Percentiles rank a stretch among this genome's conserved stretches.
Evolutionary conservation across 2,113 vertebrate species (phyloP).

Genomic region (Spizaetus ornatus): DNA sequence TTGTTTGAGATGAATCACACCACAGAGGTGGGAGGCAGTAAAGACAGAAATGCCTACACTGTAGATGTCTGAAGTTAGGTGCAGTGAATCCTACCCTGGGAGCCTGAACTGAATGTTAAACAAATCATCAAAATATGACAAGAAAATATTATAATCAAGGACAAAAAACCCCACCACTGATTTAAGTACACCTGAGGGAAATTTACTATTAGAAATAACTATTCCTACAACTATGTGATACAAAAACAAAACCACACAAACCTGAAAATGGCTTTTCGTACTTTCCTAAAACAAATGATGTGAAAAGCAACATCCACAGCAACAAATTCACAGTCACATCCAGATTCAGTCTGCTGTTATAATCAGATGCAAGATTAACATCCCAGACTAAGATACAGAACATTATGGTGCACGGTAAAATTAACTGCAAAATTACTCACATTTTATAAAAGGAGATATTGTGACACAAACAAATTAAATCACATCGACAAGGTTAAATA

Average conservation of each 20-base stretch:
- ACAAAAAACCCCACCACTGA: not conserved
- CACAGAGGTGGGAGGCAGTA: slow-evolving; percentile 26
- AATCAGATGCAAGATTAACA: slow-evolving; percentile 4
- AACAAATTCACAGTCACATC: not conserved
- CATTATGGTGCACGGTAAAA: not conserved
- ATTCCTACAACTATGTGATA: not conserved
- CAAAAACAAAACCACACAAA: not conserved
- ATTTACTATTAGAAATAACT: not conserved
- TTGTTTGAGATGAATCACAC: slow-evolving; percentile 45
- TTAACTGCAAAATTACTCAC: not conserved
- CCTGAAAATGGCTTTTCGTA: not conserved
- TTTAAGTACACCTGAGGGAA: not conserved
- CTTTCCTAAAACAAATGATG: not conserved
- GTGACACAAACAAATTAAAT: not conserved
- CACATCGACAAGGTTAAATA: not conserved
- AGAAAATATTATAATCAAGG: not conserved
- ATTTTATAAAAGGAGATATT: not conserved
- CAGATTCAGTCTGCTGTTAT: not conserved
- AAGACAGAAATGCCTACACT: slow-evolving; percentile 40
- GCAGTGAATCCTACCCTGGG: not conserved
- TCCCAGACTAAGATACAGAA: not conserved
- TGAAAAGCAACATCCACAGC: not conserved
- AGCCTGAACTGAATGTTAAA: slow-evolving; percentile 19
- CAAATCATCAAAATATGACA: not conserved
- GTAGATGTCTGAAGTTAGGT: slow-evolving; percentile 13